A percentile compares a stretch with the other conserved stretches of the same genome.
Evolutionary conservation across 2,888 invertebrate genomes (phyloP).

Genomic region (Tachina lurida): DNA sequence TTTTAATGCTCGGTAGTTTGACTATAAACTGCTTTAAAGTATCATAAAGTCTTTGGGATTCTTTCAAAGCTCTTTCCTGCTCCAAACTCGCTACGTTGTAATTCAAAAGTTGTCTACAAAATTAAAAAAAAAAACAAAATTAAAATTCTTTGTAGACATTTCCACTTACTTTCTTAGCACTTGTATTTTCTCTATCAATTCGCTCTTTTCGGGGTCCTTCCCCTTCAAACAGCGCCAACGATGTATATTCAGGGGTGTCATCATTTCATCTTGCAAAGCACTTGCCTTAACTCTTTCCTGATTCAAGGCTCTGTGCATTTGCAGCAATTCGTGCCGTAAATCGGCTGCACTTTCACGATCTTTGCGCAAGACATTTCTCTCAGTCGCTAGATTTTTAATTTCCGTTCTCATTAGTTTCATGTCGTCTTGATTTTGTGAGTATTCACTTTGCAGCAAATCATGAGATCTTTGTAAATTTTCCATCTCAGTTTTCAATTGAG

Average conservation of each 20-base stretch:
- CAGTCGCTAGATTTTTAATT: constrained; percentile 90
- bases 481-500: constrained; percentile 90
- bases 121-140: not conserved
- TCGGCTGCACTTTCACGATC: constrained; percentile 92
- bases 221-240: constrained; percentile 95
- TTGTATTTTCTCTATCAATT: constrained; percentile 92
- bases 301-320: constrained; percentile 90
- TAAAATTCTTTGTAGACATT: not conserved
- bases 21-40: constrained; percentile 81
- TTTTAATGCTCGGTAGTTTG: constrained; percentile 81
- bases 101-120: constrained; percentile 78
- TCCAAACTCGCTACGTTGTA: constrained; percentile 79
- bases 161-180: constrained; percentile 88
- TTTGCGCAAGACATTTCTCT: constrained; percentile 88
- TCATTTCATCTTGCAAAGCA: constrained; percentile 94
- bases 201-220: constrained; percentile 92
- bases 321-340: constrained; percentile 88
- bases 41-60: constrained; percentile 80
- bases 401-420: constrained; percentile 92
- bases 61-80: constrained; percentile 79
- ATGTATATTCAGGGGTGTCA: constrained; percentile 96
- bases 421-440: constrained; percentile 91
- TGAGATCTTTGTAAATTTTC: constrained; percentile 90
- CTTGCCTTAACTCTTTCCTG: constrained; percentile 92
- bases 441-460: constrained; percentile 88